Percentiles rank a stretch among this genome's conserved stretches.
Conservation (phyloP, 1,140 invertebrate genomes). For the Drosophila serrata region DNA sequence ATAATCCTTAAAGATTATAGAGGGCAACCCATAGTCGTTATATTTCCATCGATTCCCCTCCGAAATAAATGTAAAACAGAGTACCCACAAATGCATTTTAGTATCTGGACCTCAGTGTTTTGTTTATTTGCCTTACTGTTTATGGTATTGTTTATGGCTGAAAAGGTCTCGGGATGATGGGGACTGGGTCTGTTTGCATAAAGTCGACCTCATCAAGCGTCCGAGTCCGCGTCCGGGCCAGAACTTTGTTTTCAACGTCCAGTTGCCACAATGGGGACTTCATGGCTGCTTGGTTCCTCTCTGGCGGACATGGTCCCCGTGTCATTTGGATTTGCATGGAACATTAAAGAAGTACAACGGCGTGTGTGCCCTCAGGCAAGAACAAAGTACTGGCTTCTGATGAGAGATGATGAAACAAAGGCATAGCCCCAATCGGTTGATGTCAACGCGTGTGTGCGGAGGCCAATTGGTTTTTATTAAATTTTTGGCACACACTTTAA, state of each 20-base stretch:
- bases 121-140: slow-evolving; percentile 44
- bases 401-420: slow-evolving; percentile 29
- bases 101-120: slow-evolving; percentile 23
- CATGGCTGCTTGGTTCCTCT: slow-evolving; percentile 34
- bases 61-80: slow-evolving; percentile 7
- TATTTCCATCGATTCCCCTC: not conserved
- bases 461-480: slow-evolving; percentile 75
- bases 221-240: slow-evolving; percentile 18
- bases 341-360: slow-evolving; percentile 28
- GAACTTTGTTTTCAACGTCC: slow-evolving; percentile 15
- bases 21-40: slow-evolving; percentile 2
- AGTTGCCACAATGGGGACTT: slow-evolving; percentile 36
- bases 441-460: slow-evolving; percentile 47
- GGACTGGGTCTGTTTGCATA: slow-evolving; percentile 48
- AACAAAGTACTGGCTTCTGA: slow-evolving; percentile 7
- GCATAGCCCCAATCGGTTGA: slow-evolving; percentile 8
- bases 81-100: slow-evolving; percentile 11
- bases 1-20: not conserved
- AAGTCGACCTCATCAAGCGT: slow-evolving; percentile 29
- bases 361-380: slow-evolving; percentile 8
- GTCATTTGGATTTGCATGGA: slow-evolving; percentile 30
- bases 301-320: slow-evolving; percentile 13
- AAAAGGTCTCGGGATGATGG: slow-evolving; percentile 16
- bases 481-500: slow-evolving; percentile 74
- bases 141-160: slow-evolving; percentile 52